Percentiles rank a stretch among this genome's conserved stretches.
phyloP scores from a whole-genome alignment of 2,797 vertebrate genomes.

The Chelonia mydas region DNA sequence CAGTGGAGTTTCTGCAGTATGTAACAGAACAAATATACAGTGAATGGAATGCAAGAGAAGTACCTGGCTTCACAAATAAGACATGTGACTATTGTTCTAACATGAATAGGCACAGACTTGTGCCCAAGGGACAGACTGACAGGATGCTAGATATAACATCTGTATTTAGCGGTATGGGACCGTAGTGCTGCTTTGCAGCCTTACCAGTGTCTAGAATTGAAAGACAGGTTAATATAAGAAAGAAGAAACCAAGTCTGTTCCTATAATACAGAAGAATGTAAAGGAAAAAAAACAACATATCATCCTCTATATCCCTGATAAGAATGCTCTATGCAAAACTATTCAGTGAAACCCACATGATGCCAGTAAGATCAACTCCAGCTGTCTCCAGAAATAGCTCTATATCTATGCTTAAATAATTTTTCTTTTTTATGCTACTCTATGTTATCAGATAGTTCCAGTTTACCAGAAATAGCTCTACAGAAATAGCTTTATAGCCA shows the following conservation, averaged over 20 bases:
- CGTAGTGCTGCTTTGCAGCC: background rate
- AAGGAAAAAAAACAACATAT: background rate
- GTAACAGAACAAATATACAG: background rate
- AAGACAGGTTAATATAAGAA: constrained; percentile 21
- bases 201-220: constrained; percentile 12
- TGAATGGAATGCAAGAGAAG: background rate
- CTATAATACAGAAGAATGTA: background rate
- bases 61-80: background rate
- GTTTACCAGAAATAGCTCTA: constrained; percentile 61
- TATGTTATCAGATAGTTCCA: constrained; percentile 35
- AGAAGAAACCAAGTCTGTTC: background rate
- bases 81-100: background rate
- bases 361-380: constrained; percentile 22
- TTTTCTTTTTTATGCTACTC: constrained; percentile 29
- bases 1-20: background rate
- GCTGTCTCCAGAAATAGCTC: constrained; percentile 30
- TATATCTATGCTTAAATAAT: background rate
- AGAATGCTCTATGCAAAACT: background rate
- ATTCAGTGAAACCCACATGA: constrained; percentile 19
- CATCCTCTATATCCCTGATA: background rate
- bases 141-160: background rate
- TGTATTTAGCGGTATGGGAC: background rate
- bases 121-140: constrained; percentile 36
- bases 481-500: constrained; percentile 70
- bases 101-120: background rate